These are phyloP conservation scores for Craniophora ligustri DNA, from an alignment of 2,888 invertebrate genomes.

Conservation along the genomic window DNA sequence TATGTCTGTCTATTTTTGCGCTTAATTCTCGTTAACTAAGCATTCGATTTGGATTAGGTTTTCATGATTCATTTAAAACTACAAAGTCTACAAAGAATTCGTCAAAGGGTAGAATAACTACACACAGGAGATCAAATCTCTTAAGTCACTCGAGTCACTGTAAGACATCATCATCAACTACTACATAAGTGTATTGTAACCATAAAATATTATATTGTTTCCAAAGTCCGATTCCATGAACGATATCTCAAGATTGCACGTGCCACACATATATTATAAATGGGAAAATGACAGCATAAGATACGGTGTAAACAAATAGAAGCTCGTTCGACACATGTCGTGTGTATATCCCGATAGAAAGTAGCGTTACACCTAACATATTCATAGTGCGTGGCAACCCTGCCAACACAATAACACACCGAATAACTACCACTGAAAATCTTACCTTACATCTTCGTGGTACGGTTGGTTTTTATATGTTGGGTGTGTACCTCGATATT, in stretches of 20 bases:
- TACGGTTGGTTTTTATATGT: slow-evolving; percentile 11
- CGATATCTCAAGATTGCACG: slow-evolving; percentile 6
- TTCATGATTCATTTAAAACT: no score
- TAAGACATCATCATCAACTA: no score
- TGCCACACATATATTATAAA: slow-evolving; percentile 11
- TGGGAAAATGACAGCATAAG: slow-evolving; percentile 29
- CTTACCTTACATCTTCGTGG: not conserved
- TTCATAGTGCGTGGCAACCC: slow-evolving; percentile 41
- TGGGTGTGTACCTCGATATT: slow-evolving; percentile 24
- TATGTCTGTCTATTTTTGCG: no score
- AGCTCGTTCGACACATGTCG: slow-evolving; percentile 41
- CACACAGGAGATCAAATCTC: no score
- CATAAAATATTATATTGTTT: no score
- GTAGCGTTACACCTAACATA: slow-evolving; percentile 44
- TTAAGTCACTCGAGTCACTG: no score
- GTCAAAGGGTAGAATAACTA: no score
- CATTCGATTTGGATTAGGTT: no score
- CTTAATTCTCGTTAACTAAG: no score
- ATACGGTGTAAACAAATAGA: slow-evolving; percentile 37
- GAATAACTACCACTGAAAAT: not conserved
- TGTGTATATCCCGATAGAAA: slow-evolving; percentile 27
- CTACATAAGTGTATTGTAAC: no score
- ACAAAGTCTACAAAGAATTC: no score
- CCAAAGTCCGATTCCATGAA: no score
- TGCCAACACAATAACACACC: slow-evolving; percentile 32